Evolutionary conservation across 2,888 invertebrate genomes (phyloP).

Genomic region (Sepiola atlantica): DNA sequence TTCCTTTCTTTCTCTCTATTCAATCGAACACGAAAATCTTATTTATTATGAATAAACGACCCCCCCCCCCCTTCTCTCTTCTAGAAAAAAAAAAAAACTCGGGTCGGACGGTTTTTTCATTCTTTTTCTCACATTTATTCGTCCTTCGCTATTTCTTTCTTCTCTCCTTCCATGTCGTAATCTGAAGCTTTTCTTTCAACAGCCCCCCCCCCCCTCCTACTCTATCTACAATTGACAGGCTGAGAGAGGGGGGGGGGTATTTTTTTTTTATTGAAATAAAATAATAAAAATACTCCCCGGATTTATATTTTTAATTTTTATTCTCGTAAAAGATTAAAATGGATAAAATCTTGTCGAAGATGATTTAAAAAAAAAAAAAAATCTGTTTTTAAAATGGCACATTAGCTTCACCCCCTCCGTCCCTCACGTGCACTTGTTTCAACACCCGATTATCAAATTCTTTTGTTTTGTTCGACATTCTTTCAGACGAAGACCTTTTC

Average conservation of each 20-base stretch:
- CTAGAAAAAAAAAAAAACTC: not conserved
- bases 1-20: no score
- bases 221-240: not conserved
- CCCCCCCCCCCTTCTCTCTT: no score
- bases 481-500: no score
- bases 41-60: no score
- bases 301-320: not conserved
- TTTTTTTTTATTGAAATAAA: not conserved
- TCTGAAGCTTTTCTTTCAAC: not conserved
- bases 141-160: not conserved
- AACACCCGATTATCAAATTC: no score
- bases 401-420: no score
- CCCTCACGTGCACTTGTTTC: no score
- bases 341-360: not conserved
- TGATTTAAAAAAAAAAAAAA: not conserved
- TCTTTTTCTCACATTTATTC: not conserved
- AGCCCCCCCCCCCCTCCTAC: not conserved
- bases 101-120: not conserved
- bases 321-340: not conserved
- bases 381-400: no score
- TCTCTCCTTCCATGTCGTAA: not conserved
- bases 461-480: no score
- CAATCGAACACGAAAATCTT: no score
- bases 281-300: not conserved
- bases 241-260: not conserved